Conservation (phyloP, 2,888 invertebrate species). For the Coecobrya sp. region DNA sequence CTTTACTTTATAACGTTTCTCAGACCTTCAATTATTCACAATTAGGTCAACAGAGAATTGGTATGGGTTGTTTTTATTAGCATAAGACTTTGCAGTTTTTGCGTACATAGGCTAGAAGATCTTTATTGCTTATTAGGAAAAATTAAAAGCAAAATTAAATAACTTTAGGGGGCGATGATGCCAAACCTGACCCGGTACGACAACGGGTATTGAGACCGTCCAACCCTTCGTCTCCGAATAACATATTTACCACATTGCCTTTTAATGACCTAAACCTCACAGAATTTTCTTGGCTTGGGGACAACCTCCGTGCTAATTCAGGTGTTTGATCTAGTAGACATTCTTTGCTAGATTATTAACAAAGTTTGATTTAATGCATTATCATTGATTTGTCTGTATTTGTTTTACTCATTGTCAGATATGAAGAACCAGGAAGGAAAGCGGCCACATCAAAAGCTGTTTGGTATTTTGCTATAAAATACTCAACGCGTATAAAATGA, state of each 20-base stretch:
- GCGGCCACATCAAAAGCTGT: neutral
- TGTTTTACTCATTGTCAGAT: neutral
- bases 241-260: slow-evolving; percentile 58
- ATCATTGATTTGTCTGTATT: neutral
- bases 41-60: slow-evolving; percentile 23
- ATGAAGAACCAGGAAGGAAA: neutral
- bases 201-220: neutral
- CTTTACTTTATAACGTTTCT: slow-evolving; percentile 38
- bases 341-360: neutral
- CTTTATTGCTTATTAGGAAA: neutral
- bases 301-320: neutral
- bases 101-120: neutral
- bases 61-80: slow-evolving; percentile 32
- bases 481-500: neutral
- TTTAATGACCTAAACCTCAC: slow-evolving; percentile 52
- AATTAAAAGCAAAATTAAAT: neutral
- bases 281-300: slow-evolving; percentile 43
- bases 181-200: neutral
- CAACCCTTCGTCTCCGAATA: neutral
- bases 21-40: slow-evolving; percentile 36
- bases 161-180: neutral
- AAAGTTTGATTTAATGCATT: neutral
- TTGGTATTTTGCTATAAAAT: neutral
- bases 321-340: neutral
- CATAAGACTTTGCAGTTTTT: neutral